Evolutionary conservation across 2,797 vertebrate species (phyloP), one percentile per base, ranked within the genome.

Genomic region (Crax fasciolata): DNA sequence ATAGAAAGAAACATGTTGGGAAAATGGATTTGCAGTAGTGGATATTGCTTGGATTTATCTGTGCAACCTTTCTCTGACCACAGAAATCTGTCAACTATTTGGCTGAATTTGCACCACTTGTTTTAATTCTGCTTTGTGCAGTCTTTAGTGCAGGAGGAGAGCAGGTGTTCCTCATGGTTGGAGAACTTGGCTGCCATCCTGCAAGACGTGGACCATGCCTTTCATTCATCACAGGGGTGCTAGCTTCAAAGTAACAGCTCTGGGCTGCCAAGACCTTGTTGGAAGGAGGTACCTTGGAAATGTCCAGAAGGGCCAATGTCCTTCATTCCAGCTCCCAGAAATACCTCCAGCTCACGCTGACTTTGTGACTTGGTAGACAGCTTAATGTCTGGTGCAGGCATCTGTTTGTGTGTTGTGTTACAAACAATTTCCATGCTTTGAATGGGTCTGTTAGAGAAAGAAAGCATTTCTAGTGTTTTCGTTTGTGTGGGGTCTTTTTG

Each of bases 261-360:
- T 63, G 55, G 90, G 75, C 87, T 95, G 91, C 90, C 94, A 96
- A 93, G 95, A 75, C 84, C 91, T 88, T 84, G 39, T 63, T 94
- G 86, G 83, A 96, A 62, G 41, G 77, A 89, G 57, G 88, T 28
- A 65, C 65, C 81, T 80, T 94, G 86, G 68, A 93, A 90, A 51
- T 67, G 66, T 9, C 67, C 38, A 84, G 88, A 72, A 84, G 76
- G 92, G 39, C 28, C 52, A 59, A 20, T 11, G 51, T 52, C 57
- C 43, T 62, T 85, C 38, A 10, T 95, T 91, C 21, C 32, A 86
- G 58, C 73, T 86, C 76, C 51, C 65, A 85, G 82, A 95, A 93
- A 74, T 48, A 68, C 20, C 4, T 94, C 83, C 57, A 90, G 52
- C 48, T 94, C 94, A 43, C 0, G 28, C 39, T 94, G 93, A 28